A percentile compares a stretch with the other conserved stretches of the same genome.
phyloP scores from a whole-genome alignment of 2,797 vertebrate species.

The Galaxias olidus region DNA sequence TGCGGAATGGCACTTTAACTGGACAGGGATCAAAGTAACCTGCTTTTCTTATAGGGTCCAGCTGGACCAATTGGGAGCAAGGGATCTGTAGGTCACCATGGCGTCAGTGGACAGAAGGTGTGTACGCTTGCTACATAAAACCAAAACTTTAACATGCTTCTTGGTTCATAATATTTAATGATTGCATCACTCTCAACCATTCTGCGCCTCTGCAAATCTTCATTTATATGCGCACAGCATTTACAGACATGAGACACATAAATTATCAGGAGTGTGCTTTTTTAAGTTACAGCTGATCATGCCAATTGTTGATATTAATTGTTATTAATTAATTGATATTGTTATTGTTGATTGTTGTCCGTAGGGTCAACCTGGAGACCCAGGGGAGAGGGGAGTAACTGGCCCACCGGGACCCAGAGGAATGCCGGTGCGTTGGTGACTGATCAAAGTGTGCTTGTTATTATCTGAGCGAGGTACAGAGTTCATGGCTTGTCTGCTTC shows the following conservation, averaged over 20 bases:
- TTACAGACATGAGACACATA: too few species aligned
- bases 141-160: too few species aligned
- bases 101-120: constrained; percentile 81
- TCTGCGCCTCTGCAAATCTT: too few species aligned
- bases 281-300: neutral
- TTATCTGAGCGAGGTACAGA: neutral
- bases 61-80: constrained; percentile 67
- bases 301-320: too few species aligned
- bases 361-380: constrained; percentile 81
- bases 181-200: too few species aligned
- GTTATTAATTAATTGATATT: too few species aligned
- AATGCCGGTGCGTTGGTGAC: constrained; percentile 45
- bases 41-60: constrained; percentile 68
- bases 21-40: too few species aligned
- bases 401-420: constrained; percentile 78
- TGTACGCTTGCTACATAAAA: neutral
- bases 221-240: too few species aligned
- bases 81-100: constrained; percentile 72
- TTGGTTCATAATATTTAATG: too few species aligned
- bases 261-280: too few species aligned
- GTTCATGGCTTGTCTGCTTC: constrained; percentile 3
- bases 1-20: too few species aligned
- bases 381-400: constrained; percentile 66
- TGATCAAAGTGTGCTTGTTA: neutral
- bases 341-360: neutral